Evolutionary conservation across 2,888 invertebrate genomes (phyloP), one percentile per base, ranked within the genome.

Genomic region (Boloria selene): DNA sequence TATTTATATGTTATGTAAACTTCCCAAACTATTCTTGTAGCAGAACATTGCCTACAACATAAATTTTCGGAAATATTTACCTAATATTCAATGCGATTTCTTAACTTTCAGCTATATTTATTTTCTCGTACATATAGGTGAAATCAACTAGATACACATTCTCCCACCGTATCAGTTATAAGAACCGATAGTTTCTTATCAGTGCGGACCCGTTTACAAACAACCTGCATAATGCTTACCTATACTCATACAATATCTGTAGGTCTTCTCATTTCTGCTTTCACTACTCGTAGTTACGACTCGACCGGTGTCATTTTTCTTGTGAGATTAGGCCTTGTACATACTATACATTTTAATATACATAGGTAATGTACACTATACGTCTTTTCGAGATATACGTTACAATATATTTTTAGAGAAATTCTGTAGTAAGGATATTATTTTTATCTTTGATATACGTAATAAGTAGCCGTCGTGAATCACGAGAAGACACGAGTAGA

Each of bases 171-270:
- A 68, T 68, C 68, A 69, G 59, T 55, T 55, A 47, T 63, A 65
- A 63, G 65, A 65, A 63, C 52, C 42, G 80, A 80, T 77, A 77
- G 75, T 77, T 79, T 79, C 77, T 80, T 81, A 81, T 79, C 79
- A 76, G 72, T 74, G 75, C 72, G 74, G 77, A 80, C 81, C 76
- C 77, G 77, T 79, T 77, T 61, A 64, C 62, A 61, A 69, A 69
- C 65, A 70, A 67, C 64, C 68, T 71, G 64, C 68, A 70, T 70
- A 73, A 71, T 73, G 67, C 74, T 70, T 72, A 68, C 69, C 69
- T 72, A 71, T 66, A 70, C 69, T 70, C 69, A 59, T 71, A 70
- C 73, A 74, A 74, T 74, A 74, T 72, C 73, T 70, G 72, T 71
- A 63, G 68, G 75, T 73, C 71, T 72, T 59, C 65, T 63, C 68